Evolutionary conservation across 2,113 vertebrate genomes (phyloP).

Genomic region (Riparia riparia): DNA sequence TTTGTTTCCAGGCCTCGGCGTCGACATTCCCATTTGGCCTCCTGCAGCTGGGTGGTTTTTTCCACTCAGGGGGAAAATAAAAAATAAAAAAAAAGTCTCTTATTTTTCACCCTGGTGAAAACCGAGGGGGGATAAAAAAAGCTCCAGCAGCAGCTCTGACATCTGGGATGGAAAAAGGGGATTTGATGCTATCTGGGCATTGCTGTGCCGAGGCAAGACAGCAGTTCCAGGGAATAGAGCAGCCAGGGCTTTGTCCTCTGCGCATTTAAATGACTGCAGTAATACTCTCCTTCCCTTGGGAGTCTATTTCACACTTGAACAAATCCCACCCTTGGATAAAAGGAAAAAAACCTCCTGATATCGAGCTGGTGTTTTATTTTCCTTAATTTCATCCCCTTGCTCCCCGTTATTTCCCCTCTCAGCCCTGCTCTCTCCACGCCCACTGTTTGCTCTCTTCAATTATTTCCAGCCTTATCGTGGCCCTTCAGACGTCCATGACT

Average conservation of each 20-base stretch:
- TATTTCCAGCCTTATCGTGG: neutral
- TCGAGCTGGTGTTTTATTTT: neutral
- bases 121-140: neutral
- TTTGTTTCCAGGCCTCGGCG: neutral
- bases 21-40: neutral
- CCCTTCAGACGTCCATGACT: neutral
- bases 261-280: constrained; percentile 25
- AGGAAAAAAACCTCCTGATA: neutral
- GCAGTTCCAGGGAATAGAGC: neutral
- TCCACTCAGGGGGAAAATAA: neutral
- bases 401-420: neutral
- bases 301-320: constrained; percentile 60
- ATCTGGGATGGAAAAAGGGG: neutral
- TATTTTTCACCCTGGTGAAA: neutral
- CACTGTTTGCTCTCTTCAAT: neutral
- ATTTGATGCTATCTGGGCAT: constrained; percentile 1
- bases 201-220: constrained; percentile 2
- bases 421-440: neutral
- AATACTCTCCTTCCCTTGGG: constrained; percentile 32
- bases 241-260: constrained; percentile 43
- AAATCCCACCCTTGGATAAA: neutral
- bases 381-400: neutral
- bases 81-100: neutral
- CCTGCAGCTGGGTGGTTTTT: neutral
- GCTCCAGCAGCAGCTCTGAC: neutral